Conservation (phyloP, 2,888 invertebrate species). For the Abrostola triplasia region DNA sequence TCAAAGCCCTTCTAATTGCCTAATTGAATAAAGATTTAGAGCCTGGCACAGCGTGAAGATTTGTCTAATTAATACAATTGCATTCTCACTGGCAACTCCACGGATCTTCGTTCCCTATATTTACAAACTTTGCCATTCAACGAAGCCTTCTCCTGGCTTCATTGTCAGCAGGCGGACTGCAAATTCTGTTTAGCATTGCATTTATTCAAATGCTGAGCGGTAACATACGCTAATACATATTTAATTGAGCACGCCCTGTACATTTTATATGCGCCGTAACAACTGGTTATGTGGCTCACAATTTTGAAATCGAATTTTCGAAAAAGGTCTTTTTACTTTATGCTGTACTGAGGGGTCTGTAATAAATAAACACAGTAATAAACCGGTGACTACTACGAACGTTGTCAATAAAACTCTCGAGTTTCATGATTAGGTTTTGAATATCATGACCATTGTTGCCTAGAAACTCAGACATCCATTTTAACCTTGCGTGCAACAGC, state of each 20-base stretch:
- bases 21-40: slow-evolving; percentile 55
- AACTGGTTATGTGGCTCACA: slow-evolving; percentile 62
- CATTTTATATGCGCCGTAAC: slow-evolving; percentile 70
- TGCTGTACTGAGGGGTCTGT: not conserved
- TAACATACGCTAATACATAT: slow-evolving; percentile 82
- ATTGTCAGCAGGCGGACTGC: slow-evolving; percentile 57
- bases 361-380: too few relatives aligned
- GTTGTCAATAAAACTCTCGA: too few relatives aligned
- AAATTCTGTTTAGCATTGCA: slow-evolving; percentile 71
- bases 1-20: slow-evolving; percentile 49
- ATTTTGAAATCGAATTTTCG: slow-evolving; percentile 56
- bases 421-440: too few relatives aligned
- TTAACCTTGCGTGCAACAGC: slow-evolving; percentile 1
- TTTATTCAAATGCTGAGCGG: slow-evolving; percentile 72
- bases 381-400: too few relatives aligned
- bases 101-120: slow-evolving; percentile 55
- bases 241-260: slow-evolving; percentile 80
- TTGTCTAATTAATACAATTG: slow-evolving; percentile 57
- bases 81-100: slow-evolving; percentile 52
- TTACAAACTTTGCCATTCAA: slow-evolving; percentile 60
- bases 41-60: slow-evolving; percentile 43
- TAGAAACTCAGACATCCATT: not conserved
- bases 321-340: slow-evolving; percentile 11
- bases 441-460: too few relatives aligned
- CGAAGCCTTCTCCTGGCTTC: slow-evolving; percentile 55